Conservation (phyloP, 2,888 invertebrate species). For the Leucophora obtusa region DNA sequence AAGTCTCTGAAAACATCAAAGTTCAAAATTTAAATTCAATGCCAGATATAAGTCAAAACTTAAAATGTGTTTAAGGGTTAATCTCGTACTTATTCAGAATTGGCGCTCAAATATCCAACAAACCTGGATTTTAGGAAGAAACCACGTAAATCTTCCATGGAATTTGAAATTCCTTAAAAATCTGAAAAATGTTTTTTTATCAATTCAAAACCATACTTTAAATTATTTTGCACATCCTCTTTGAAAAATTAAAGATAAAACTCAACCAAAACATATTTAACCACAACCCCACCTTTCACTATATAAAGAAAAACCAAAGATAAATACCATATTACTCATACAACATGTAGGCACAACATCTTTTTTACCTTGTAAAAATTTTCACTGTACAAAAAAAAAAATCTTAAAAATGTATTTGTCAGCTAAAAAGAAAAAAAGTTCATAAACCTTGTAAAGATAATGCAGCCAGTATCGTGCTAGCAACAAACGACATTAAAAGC, state of each 20-base stretch:
- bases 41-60: too few species aligned
- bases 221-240: not conserved
- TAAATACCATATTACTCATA: constrained; percentile 32
- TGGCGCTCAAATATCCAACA: too few species aligned
- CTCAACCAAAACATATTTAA: not conserved
- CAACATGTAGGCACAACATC: constrained; percentile 9
- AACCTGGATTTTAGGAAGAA: too few species aligned
- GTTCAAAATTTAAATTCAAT: too few species aligned
- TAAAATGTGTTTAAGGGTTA: too few species aligned
- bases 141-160: too few species aligned
- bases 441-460: constrained; percentile 68
- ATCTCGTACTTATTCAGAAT: too few species aligned
- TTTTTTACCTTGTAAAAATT: constrained; percentile 45
- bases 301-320: not conserved
- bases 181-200: too few species aligned
- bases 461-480: not conserved
- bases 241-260: not conserved
- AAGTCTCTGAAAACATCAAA: too few species aligned
- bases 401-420: not conserved
- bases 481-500: constrained; percentile 16
- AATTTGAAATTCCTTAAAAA: too few species aligned
- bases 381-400: constrained; percentile 8
- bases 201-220: too few species aligned
- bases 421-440: constrained; percentile 66
- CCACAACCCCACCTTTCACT: constrained; percentile 37